phyloP scores from a whole-genome alignment of 2,797 vertebrate genomes.

The Urocyon cinereoargenteus region DNA sequence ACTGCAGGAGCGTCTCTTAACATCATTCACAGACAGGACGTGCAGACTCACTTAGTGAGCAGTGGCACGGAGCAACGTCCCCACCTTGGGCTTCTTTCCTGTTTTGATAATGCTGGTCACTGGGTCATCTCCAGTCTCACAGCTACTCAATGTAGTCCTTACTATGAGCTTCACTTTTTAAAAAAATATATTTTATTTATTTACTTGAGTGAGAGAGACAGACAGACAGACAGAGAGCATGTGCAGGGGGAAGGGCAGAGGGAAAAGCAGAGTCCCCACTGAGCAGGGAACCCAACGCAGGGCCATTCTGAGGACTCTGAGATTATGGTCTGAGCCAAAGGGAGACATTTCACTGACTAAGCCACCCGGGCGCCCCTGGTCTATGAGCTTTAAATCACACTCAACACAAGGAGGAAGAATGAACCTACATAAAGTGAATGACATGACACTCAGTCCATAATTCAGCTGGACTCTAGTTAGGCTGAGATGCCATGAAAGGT shows the following conservation, averaged over 20 bases:
- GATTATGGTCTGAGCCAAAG: no score
- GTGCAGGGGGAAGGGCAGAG: no score
- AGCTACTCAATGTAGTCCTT: accelerated
- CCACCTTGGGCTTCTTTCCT: not conserved
- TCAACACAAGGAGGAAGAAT: no score
- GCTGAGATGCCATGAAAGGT: not conserved
- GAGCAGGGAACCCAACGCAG: no score
- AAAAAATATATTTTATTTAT: no score
- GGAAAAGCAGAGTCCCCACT: no score
- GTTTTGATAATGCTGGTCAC: accelerated
- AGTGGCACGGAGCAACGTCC: not conserved
- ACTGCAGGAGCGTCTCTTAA: not conserved
- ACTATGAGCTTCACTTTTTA: not conserved
- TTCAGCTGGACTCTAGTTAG: not conserved
- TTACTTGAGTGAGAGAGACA: no score
- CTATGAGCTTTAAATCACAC: not conserved
- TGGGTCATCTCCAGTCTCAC: not conserved
- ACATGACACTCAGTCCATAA: accelerated
- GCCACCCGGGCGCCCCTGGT: no score
- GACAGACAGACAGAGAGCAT: no score
- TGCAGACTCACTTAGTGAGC: accelerated
- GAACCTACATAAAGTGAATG: not conserved
- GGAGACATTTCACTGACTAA: no score
- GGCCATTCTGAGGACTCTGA: no score
- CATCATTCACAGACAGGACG: accelerated